Evolutionary conservation across 30 jellyfish, hydroid and myxozoan genomes (phyloP).

Genomic region (Pseudorhiza aurosa): DNA sequence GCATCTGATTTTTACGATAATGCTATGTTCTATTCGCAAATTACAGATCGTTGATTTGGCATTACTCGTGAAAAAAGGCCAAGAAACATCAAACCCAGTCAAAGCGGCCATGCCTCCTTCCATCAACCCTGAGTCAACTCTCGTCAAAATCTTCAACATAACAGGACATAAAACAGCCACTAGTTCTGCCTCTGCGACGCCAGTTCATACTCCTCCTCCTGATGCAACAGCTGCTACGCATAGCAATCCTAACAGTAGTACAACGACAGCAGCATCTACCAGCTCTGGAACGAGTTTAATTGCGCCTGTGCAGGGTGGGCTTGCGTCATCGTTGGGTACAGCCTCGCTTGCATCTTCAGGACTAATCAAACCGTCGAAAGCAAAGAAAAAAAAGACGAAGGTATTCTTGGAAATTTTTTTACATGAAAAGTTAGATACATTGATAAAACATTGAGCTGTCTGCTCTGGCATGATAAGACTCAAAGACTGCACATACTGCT

Average conservation of each 20-base stretch:
- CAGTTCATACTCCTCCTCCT: slow-evolving; percentile 93
- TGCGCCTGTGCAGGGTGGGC: slow-evolving; percentile 98
- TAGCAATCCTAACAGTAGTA: slow-evolving; percentile 1
- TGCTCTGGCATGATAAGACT: too few species aligned
- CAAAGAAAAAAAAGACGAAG: slow-evolving; percentile 96
- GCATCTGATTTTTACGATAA: too few species aligned
- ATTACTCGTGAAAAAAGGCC: slow-evolving; percentile 86
- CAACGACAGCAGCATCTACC: slow-evolving; percentile 37
- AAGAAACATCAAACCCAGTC: slow-evolving; percentile 72
- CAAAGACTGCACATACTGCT: too few species aligned
- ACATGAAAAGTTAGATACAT: too few species aligned
- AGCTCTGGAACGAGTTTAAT: slow-evolving; percentile 67
- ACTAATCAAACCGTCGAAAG: slow-evolving; percentile 79
- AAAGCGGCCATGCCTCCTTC: slow-evolving; percentile 68
- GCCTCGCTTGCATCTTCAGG: slow-evolving; percentile 98
- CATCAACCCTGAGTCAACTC: slow-evolving; percentile 78
- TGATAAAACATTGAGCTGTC: too few species aligned
- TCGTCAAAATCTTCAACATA: slow-evolving; percentile 28
- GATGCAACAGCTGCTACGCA: slow-evolving; percentile 74
- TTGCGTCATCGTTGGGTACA: slow-evolving; percentile 97
- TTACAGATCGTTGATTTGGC: slow-evolving; percentile 98
- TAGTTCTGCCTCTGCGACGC: slow-evolving; percentile 64
- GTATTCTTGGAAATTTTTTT: too few species aligned
- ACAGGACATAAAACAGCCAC: slow-evolving; percentile 35
- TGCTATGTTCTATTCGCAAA: not conserved